phyloP scores from a whole-genome alignment of 23 tunicate genomes.

The Corella eumyota region DNA sequence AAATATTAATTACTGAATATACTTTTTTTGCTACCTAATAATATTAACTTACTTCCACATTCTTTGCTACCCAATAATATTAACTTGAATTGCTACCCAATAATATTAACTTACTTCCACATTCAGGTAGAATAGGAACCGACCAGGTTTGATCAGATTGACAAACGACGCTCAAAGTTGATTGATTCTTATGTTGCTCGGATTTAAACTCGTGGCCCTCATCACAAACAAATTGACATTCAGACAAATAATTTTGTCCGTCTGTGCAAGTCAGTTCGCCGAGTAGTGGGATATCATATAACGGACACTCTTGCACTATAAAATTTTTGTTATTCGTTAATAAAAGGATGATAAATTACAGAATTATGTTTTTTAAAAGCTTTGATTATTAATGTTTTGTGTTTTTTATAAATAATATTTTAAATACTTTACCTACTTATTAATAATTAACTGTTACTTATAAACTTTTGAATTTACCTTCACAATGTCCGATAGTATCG shows the following conservation, averaged over 20 bases:
- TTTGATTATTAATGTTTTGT: too few relatives aligned
- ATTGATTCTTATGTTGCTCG: background rate
- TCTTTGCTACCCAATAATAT: too few relatives aligned
- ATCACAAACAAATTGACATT: slow-evolving; percentile 38
- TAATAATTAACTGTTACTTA: background rate
- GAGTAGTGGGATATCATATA: slow-evolving; percentile 4
- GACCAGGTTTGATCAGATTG: slow-evolving; percentile 31
- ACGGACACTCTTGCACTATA: slow-evolving; percentile 20
- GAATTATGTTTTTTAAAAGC: too few relatives aligned
- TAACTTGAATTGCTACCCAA: too few relatives aligned
- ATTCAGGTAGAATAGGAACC: slow-evolving; percentile 1
- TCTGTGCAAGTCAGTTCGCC: slow-evolving; percentile 34
- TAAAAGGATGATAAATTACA: too few relatives aligned
- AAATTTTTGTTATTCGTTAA: too few relatives aligned
- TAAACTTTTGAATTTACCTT: slow-evolving; percentile 24
- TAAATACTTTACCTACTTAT: background rate
- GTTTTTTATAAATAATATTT: too few relatives aligned
- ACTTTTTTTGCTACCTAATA: too few relatives aligned
- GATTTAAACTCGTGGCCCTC: slow-evolving; percentile 40
- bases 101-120: slow-evolving; percentile 22
- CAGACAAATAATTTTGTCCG: slow-evolving; percentile 22
- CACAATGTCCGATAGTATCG: slow-evolving; percentile 49
- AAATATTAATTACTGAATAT: background rate
- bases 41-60: slow-evolving; percentile 27
- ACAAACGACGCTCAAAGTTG: slow-evolving; percentile 7